Percentiles rank a stretch among this genome's conserved stretches.
These are phyloP conservation scores for Therioaphis trifolii DNA, from an alignment of 2,888 invertebrate species.

Conservation along the genomic window DNA sequence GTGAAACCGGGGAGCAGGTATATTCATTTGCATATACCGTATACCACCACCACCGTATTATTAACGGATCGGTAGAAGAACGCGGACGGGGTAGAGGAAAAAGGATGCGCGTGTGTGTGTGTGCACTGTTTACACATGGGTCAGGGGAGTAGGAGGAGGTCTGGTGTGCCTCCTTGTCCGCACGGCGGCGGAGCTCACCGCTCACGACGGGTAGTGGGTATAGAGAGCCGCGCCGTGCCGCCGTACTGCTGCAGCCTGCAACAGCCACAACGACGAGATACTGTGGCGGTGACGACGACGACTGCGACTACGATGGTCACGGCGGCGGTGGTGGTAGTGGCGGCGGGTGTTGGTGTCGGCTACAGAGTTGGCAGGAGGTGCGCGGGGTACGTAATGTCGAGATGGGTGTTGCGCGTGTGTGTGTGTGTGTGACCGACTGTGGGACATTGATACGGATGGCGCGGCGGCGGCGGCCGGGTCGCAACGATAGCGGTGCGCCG, in stretches of 20 bases:
- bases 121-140: not conserved
- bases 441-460: slow-evolving; percentile 57
- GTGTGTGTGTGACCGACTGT: slow-evolving; percentile 52
- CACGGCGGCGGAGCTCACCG: slow-evolving; percentile 16
- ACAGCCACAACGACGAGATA: not conserved
- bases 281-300: not conserved
- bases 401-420: slow-evolving; percentile 49
- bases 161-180: slow-evolving; percentile 26
- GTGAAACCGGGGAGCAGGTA: slow-evolving; percentile 22
- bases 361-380: not conserved
- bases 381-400: slow-evolving; percentile 40
- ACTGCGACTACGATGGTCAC: not conserved
- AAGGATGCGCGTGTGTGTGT: not conserved
- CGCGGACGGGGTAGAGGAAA: no score
- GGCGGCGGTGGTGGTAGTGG: not conserved
- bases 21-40: not conserved
- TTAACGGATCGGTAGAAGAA: not conserved
- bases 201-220: not conserved
- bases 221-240: not conserved
- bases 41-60: not conserved
- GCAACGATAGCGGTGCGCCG: not conserved
- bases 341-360: not conserved
- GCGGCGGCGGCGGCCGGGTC: slow-evolving; percentile 31
- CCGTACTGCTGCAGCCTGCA: not conserved
- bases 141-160: slow-evolving; percentile 12